Conservation (phyloP, 2,113 vertebrate genomes). For the Marmota flaviventris region DNA sequence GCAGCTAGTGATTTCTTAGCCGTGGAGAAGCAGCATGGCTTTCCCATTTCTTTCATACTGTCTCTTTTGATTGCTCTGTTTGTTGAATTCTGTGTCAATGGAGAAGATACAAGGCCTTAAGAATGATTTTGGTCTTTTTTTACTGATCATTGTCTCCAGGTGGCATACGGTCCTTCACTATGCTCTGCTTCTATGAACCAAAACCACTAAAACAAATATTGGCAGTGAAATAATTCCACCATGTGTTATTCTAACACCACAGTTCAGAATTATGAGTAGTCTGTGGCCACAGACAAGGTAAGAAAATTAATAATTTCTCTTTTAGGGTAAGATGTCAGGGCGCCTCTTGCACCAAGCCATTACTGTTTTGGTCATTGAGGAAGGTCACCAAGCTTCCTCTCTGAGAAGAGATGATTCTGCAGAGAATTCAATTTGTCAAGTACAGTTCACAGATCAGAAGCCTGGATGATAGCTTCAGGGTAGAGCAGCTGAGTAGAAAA, state of each 20-base stretch:
- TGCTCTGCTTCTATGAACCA: not conserved
- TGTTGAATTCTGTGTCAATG: not conserved
- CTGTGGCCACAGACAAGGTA: not conserved
- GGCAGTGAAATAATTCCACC: not conserved
- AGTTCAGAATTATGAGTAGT: not conserved
- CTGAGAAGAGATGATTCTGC: not conserved
- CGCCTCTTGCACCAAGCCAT: not conserved
- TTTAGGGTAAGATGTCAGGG: not conserved
- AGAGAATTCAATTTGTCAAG: not conserved
- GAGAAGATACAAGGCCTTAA: not conserved
- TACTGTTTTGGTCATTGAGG: not conserved
- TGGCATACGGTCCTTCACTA: not conserved
- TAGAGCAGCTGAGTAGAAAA: not conserved
- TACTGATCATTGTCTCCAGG: not conserved
- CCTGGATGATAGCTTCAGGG: not conserved
- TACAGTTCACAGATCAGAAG: not conserved
- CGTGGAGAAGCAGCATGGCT: accelerated
- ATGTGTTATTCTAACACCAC: not conserved
- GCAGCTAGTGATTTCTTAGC: not conserved
- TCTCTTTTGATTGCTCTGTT: not conserved
- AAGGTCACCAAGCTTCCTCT: not conserved
- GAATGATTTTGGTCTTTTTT: not conserved
- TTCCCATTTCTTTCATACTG: not conserved
- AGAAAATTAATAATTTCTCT: not conserved
- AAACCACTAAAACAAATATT: not conserved